phyloP scores from a whole-genome alignment of 2,888 invertebrate genomes.

The Apodemia mormo region DNA sequence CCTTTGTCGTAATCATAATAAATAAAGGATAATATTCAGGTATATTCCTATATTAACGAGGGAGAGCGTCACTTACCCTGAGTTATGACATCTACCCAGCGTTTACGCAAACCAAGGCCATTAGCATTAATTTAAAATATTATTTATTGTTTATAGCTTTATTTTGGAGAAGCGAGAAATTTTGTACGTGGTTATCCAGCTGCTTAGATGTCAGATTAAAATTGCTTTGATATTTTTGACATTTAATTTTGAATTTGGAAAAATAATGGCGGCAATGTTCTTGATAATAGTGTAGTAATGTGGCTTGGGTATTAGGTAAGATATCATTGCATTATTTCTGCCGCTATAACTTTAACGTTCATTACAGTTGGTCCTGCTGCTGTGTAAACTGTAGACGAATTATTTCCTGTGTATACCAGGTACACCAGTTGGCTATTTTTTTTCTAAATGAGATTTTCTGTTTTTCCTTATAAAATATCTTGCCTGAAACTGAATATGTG shows the following conservation, averaged over 20 bases:
- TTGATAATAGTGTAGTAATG: background rate
- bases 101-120: conserved; percentile 70
- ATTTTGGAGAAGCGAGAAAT: conserved; percentile 22
- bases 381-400: no score
- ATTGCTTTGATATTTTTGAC: background rate
- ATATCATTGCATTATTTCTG: no score
- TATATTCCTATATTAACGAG: conserved; percentile 68
- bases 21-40: conserved; percentile 58
- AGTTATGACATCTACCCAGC: conserved; percentile 73
- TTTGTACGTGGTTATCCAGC: conserved; percentile 10
- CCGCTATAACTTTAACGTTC: no score
- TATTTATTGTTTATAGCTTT: conserved; percentile 65
- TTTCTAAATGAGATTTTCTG: no score
- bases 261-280: background rate
- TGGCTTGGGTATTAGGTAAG: background rate
- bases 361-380: no score
- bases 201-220: conserved; percentile 11
- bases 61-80: conserved; percentile 54
- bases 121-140: conserved; percentile 82
- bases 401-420: no score
- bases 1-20: conserved; percentile 68
- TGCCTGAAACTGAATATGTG: no score
- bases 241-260: background rate
- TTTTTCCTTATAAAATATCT: no score
- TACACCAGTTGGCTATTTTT: no score